Base-by-base conservation (phyloP, 2,113 vertebrate species). In the Anthoscopus minutus region DNA sequence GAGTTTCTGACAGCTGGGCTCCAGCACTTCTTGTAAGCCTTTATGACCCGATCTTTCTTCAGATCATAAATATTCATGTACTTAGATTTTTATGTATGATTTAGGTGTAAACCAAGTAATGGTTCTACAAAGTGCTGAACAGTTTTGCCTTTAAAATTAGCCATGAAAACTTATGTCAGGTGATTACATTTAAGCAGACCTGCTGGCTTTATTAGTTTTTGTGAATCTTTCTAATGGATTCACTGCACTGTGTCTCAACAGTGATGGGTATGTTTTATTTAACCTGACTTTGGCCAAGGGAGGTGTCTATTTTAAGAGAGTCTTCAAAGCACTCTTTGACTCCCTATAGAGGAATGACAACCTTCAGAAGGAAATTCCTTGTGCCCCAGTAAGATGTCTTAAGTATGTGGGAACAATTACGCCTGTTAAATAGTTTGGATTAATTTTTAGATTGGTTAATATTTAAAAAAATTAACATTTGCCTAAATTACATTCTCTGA, bases 1-100 rank as follows among this genome's bases (percentile, higher is more conserved):
- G 89, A 89, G 83, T 30, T 93, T 92, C 91, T 96, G 93, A 89
- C 95, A 97, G 95, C 95, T 97, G 95, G 91, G 65, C 70, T 94
- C 86, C 89, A 97, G 95, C 57, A 89, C 87, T 91, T 85, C 91
- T 92, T 0, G 0, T 60, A 89, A 91, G 88, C 84, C 92, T 93
- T 96, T 96, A 96, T 76, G 89, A 93, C 57, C 48, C 87, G 77
- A 89, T 88, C 92, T 94, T 93, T 94, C 92, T 71, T 96, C 94
- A 93, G 86, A 56, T 92, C 44, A 84, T 93, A 93, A 95, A 95
- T 94, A 95, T 92, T 86, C 47, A 86, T 93, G 89, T 92, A 78
- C 86, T 91, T 94, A 91, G 33, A 86, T 84, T 86, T 92, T 93
- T 38, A 91, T 35, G 44, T 64, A 88, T 61, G 57, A 84, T 71